Evolutionary conservation across 2,113 vertebrate genomes (phyloP).

Genomic region (Lontra canadensis): DNA sequence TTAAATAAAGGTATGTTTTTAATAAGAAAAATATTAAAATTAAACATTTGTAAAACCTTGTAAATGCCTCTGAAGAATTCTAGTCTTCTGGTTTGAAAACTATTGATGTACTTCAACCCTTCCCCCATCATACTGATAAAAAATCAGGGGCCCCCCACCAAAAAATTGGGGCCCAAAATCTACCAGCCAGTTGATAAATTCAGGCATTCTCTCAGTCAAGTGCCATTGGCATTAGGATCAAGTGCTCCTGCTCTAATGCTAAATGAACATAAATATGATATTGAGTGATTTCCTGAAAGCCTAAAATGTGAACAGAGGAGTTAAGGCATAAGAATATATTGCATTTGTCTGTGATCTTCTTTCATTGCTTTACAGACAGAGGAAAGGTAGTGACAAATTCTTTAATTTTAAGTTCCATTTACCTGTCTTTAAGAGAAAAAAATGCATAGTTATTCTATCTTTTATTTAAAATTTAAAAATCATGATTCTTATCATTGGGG

Average conservation of each 20-base stretch:
- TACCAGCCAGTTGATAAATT: background rate
- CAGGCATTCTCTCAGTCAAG: background rate
- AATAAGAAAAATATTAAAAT: conserved; percentile 34
- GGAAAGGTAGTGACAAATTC: background rate
- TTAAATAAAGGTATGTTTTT: conserved; percentile 21
- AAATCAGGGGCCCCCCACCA: background rate
- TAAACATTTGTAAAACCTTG: background rate
- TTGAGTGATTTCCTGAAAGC: background rate
- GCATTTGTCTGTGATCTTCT: background rate
- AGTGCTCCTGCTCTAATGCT: background rate
- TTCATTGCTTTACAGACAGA: background rate
- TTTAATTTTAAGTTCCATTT: conserved; percentile 43
- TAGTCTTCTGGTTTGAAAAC: conserved; percentile 22
- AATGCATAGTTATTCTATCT: background rate
- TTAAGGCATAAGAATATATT: conserved; percentile 26
- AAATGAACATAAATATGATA: background rate
- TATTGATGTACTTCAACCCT: background rate
- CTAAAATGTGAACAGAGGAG: background rate
- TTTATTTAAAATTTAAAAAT: conserved; percentile 26
- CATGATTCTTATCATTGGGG: background rate
- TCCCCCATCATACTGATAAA: background rate
- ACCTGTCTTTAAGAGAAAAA: conserved; percentile 33
- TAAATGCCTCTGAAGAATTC: background rate
- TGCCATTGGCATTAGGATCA: background rate
- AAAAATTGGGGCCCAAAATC: background rate